Evolutionary conservation across 1,140 invertebrate species (phyloP), one percentile per base, ranked within the genome.

Genomic region (Pseudomyrmex pallidus): DNA sequence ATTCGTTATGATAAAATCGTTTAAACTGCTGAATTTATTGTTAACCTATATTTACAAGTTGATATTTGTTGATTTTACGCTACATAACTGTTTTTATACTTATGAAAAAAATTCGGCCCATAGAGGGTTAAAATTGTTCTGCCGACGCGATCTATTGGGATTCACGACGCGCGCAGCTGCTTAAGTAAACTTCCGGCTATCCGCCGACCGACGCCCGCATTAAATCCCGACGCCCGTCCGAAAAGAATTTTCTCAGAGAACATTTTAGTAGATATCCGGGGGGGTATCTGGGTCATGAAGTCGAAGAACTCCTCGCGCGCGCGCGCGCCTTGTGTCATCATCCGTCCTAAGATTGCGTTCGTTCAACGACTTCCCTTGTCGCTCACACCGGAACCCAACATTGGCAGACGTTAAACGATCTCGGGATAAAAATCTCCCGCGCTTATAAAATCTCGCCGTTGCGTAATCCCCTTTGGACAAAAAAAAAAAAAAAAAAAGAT

Each of bases 221-320:
- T 52, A 59, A 61, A 85, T 83, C 74, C 20, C 59, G 20, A 35
- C 46, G 68, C 1, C 25, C 48, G 46, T 0, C 12, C 64, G 5
- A 64, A 80, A 84, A 72, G 44, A 72, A 22, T 57, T 70, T 35
- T 64, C 84, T 67, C 68, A 57, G 78, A 66, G 25, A 59, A 67
- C 52, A 73, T 83, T 85, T 74, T 74, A 56, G 70, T 25, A 82
- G 74, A 64, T n/a, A 77, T 85, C 80, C 74, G 74, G 52, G 74
- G 56, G 82, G 56, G 82, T 84, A 57, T 66, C 50, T 70, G 70
- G 82, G 83, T 83, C 35, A 68, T 59, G 59, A 83, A 86, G 83
- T 68, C 67, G 72, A 87, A 76, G 85, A 86, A 88, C 85, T 76
- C 73, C 80, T 74, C 78, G 10, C 52, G 76, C 64, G 68, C 80